phyloP scores from a whole-genome alignment of 2,797 vertebrate genomes.

The Siniperca scherzeri region DNA sequence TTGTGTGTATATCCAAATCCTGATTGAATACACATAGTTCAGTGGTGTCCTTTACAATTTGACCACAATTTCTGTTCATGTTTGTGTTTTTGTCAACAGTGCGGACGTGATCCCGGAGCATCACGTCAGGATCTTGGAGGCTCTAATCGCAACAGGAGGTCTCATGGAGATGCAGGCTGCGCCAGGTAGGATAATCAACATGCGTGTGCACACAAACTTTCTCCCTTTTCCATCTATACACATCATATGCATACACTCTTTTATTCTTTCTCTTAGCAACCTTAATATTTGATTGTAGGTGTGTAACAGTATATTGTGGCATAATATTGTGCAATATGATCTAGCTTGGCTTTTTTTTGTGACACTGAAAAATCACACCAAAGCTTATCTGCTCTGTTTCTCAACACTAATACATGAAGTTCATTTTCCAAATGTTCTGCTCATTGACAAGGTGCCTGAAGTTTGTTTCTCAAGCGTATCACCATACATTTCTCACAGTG shows the following conservation, averaged over 20 bases:
- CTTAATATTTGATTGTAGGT: not conserved
- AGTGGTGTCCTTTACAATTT: not conserved
- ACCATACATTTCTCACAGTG: conserved; percentile 30
- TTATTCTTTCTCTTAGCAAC: no score
- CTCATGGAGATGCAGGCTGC: conserved; percentile 81
- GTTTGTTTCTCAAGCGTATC: conserved; percentile 50
- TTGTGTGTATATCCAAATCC: not conserved
- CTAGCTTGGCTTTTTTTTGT: not conserved
- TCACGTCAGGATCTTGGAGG: conserved; percentile 85
- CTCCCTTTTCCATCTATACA: not conserved
- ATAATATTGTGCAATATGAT: not conserved
- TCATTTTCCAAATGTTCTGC: conserved; percentile 40
- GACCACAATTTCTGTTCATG: not conserved
- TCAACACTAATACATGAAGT: conserved; percentile 13
- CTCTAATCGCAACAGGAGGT: conserved; percentile 83
- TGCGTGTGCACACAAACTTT: not conserved
- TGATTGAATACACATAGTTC: not conserved
- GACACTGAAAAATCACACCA: not conserved
- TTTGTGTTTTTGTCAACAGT: conserved; percentile 64
- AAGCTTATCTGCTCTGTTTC: not conserved
- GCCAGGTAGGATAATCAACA: conserved; percentile 81
- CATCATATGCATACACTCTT: not conserved
- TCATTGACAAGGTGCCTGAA: conserved; percentile 33
- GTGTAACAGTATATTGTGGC: not conserved
- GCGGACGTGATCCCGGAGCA: conserved; percentile 84